Evolutionary conservation across 2,113 vertebrate genomes (phyloP).

Genomic region (Coracopsis vasa): DNA sequence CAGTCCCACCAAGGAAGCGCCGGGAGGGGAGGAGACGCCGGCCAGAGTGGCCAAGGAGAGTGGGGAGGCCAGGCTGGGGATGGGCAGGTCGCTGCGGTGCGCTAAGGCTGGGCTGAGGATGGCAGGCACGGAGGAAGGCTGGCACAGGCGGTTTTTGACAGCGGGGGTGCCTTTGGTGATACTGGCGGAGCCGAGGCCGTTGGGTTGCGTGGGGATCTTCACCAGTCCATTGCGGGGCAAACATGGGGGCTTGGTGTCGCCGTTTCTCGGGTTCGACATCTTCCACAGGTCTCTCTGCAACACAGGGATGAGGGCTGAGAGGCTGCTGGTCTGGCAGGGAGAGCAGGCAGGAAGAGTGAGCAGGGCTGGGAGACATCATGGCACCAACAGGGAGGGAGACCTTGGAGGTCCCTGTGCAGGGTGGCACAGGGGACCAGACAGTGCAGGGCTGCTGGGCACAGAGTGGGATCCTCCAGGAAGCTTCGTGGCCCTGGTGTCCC

Average conservation of each 20-base stretch:
- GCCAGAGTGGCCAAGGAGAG: slow-evolving; percentile 74
- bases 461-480: neutral
- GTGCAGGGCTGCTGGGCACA: neutral
- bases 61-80: slow-evolving; percentile 82
- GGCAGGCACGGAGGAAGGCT: slow-evolving; percentile 90
- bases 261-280: slow-evolving; percentile 79
- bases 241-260: slow-evolving; percentile 94
- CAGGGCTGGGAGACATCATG: neutral
- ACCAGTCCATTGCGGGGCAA: slow-evolving; percentile 95
- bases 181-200: slow-evolving; percentile 92
- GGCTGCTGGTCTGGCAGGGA: fast-evolving
- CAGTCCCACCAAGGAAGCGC: slow-evolving; percentile 72
- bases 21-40: slow-evolving; percentile 71
- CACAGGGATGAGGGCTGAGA: neutral
- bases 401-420: neutral
- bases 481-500: fast-evolving
- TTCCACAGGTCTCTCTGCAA: slow-evolving; percentile 73
- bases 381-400: fast-evolving
- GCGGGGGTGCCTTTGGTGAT: slow-evolving; percentile 99
- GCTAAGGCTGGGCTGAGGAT: slow-evolving; percentile 84
- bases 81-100: slow-evolving; percentile 81
- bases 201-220: slow-evolving; percentile 93
- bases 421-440: fast-evolving
- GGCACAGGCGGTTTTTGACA: slow-evolving; percentile 95
- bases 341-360: neutral